Evolutionary conservation across 2,797 vertebrate species (phyloP).

Genomic region (Gallinago nigripennis): DNA sequence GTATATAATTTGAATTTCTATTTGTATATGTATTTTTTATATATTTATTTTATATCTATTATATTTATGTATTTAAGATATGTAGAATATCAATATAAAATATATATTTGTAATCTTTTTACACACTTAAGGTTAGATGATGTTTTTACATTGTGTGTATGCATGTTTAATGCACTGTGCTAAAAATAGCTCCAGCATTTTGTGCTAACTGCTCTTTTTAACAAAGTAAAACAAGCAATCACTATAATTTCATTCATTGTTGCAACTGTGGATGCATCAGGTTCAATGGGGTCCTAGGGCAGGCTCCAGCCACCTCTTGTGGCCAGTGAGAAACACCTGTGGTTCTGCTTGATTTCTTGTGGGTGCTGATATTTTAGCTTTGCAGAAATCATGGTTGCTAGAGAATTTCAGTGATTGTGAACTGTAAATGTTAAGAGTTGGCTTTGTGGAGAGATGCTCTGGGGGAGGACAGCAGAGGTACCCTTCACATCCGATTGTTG

Average conservation of each 20-base stretch:
- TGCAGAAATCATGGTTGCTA: background rate
- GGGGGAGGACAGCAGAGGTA: background rate
- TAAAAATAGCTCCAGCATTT: background rate
- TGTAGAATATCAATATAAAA: background rate
- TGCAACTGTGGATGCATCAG: background rate
- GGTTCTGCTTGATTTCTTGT: background rate
- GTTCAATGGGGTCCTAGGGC: background rate
- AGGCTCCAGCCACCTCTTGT: background rate
- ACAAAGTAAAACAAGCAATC: background rate
- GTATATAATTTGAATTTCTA: background rate
- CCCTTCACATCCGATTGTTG: background rate
- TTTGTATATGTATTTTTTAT: background rate
- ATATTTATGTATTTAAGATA: background rate
- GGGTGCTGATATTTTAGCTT: background rate
- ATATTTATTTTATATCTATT: background rate
- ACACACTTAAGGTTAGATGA: background rate
- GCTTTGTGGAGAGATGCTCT: background rate
- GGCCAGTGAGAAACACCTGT: background rate
- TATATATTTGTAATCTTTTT: background rate
- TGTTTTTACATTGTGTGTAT: background rate
- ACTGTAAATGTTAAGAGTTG: background rate
- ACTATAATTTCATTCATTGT: background rate
- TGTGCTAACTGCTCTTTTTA: background rate
- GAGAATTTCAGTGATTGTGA: background rate
- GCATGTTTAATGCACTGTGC: background rate